These are phyloP conservation scores for Diadema setosum DNA, from an alignment of 35 echinoderm and acorn worm species.

Conservation along the genomic window DNA sequence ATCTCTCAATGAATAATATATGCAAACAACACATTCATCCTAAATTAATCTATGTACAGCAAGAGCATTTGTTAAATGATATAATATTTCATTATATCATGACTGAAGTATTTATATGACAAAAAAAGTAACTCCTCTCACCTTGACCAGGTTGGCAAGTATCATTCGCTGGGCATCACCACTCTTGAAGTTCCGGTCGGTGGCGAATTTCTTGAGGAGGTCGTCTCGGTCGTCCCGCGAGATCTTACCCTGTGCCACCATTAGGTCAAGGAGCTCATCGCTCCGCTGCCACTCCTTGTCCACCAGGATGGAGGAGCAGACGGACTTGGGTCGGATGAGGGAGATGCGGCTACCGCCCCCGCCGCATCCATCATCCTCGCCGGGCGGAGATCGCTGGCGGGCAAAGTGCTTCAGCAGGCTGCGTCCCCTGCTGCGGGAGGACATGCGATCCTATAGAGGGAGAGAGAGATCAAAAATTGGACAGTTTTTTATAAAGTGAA, in stretches of 20 bases:
- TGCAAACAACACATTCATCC: too few relatives aligned
- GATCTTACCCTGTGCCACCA: slow-evolving; percentile 90
- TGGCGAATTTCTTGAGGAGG: slow-evolving; percentile 80
- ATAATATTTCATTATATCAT: too few relatives aligned
- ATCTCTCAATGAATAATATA: too few relatives aligned
- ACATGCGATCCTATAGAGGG: slow-evolving; percentile 9
- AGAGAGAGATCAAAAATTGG: not conserved
- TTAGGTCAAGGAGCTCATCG: slow-evolving; percentile 87
- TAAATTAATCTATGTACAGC: too few relatives aligned
- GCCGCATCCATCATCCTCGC: not conserved
- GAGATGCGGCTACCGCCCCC: not conserved
- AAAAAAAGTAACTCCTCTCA: too few relatives aligned
- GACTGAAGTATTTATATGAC: too few relatives aligned
- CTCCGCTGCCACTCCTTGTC: slow-evolving; percentile 55
- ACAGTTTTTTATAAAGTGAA: not conserved
- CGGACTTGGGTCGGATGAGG: slow-evolving; percentile 62
- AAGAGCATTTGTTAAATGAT: too few relatives aligned
- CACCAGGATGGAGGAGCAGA: slow-evolving; percentile 46
- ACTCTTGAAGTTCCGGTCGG: slow-evolving; percentile 75
- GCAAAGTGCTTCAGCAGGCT: slow-evolving; percentile 75
- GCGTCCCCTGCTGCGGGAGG: not conserved
- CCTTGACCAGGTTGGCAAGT: slow-evolving; percentile 94
- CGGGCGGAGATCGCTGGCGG: slow-evolving; percentile 52
- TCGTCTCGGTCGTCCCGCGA: slow-evolving; percentile 71
- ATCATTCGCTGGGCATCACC: slow-evolving; percentile 95